A percentile compares a stretch with the other conserved stretches of the same genome.
phyloP scores from a whole-genome alignment of 2,797 vertebrate genomes.

The Picus viridis region DNA sequence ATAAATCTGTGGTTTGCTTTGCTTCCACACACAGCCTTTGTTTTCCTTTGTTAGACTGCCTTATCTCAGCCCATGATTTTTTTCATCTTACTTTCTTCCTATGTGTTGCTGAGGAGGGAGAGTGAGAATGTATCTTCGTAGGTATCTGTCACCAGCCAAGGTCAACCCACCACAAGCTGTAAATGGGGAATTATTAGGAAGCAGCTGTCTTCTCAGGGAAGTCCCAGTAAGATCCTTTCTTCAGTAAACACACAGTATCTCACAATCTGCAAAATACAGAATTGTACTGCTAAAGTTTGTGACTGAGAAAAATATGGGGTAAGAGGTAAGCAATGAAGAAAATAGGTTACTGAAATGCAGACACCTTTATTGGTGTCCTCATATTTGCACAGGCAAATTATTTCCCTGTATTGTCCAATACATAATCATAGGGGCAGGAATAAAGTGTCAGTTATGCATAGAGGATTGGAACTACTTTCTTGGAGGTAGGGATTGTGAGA shows the following conservation, averaged over 20 bases:
- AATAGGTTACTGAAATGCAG: not conserved
- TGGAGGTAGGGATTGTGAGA: not conserved
- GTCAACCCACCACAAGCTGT: not conserved
- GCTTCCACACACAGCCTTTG: not conserved
- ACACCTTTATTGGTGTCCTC: not conserved
- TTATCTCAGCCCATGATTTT: not conserved
- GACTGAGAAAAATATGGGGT: not conserved
- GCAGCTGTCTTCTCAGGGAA: not conserved
- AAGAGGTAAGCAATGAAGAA: not conserved
- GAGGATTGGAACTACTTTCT: not conserved
- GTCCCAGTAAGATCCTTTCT: not conserved
- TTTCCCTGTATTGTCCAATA: not conserved
- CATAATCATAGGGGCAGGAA: not conserved
- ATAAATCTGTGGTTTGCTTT: not conserved
- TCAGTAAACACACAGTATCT: not conserved
- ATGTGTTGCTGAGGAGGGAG: not conserved
- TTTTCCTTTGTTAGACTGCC: not conserved
- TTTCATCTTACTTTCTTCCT: not conserved
- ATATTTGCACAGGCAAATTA: not conserved
- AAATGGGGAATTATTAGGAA: not conserved
- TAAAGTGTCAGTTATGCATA: not conserved
- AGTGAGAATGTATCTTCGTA: not conserved
- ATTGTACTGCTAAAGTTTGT: not conserved
- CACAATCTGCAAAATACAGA: not conserved
- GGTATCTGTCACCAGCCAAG: not conserved